phyloP scores from a whole-genome alignment of 2,888 invertebrate species.

The Loripinus fragilis region DNA sequence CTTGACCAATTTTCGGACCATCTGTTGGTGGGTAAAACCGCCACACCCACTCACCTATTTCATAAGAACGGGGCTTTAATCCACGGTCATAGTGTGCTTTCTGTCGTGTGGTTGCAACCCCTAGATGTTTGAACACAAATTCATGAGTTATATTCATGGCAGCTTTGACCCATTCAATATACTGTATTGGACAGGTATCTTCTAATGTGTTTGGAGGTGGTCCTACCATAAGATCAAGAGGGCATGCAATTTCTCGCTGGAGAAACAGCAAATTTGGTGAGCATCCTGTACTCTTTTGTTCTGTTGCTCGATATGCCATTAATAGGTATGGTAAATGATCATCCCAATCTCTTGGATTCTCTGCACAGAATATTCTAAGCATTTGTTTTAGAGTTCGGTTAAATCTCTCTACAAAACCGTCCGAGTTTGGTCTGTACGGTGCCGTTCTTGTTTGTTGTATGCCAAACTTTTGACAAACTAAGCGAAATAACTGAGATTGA shows the following conservation, averaged over 20 bases:
- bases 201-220: constrained; percentile 13
- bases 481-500: too few relatives aligned
- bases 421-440: constrained; percentile 58
- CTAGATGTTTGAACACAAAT: too few relatives aligned
- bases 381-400: constrained; percentile 52
- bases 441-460: constrained; percentile 42
- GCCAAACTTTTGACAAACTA: too few relatives aligned
- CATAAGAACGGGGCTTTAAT: constrained; percentile 13
- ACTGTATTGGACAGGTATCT: constrained; percentile 27
- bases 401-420: constrained; percentile 56
- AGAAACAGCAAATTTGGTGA: constrained; percentile 54
- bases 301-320: constrained; percentile 48
- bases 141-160: too few relatives aligned
- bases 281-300: constrained; percentile 45
- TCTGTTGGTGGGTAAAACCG: constrained; percentile 33
- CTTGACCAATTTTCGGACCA: constrained; percentile 36
- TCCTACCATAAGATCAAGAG: too few relatives aligned
- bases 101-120: too few relatives aligned
- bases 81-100: constrained; percentile 24
- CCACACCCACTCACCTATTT: constrained; percentile 21
- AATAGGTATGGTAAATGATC: constrained; percentile 49
- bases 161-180: constrained; percentile 49
- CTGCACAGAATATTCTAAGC: too few relatives aligned
- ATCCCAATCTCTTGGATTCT: constrained; percentile 57
- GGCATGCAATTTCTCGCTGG: constrained; percentile 45